Conservation (phyloP, 1,140 invertebrate genomes). For the Drosophila sucinea region DNA sequence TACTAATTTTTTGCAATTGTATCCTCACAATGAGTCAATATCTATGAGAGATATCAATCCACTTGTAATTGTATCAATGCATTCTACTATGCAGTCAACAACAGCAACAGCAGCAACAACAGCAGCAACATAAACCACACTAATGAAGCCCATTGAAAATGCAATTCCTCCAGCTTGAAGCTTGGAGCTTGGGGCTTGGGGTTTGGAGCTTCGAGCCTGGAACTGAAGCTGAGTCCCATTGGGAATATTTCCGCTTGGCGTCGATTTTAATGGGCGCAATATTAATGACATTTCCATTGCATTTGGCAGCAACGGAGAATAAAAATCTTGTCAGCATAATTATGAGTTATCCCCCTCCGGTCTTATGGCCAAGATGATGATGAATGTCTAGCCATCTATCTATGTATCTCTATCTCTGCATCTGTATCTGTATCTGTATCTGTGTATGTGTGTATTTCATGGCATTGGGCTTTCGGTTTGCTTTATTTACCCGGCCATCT, state of each 20-base stretch:
- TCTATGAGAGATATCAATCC: conserved; percentile 29
- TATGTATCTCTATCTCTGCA: no score
- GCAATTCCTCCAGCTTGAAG: conserved; percentile 37
- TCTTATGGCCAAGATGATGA: conserved; percentile 16
- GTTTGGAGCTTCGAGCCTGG: no score
- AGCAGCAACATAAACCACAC: conserved; percentile 74
- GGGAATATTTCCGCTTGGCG: conserved; percentile 68
- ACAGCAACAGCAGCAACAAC: conserved; percentile 1
- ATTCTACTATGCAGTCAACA: not conserved
- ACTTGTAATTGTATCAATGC: conserved; percentile 55
- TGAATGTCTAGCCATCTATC: conserved; percentile 29
- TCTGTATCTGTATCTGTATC: no score
- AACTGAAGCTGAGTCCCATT: conserved; percentile 23
- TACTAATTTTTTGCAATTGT: conserved; percentile 69
- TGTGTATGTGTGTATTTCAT: not conserved
- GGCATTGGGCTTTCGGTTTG: conserved; percentile 11
- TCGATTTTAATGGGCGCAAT: conserved; percentile 80
- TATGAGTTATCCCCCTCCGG: conserved; percentile 34
- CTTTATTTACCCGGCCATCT: conserved; percentile 12
- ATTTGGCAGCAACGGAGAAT: conserved; percentile 39
- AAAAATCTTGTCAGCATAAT: conserved; percentile 78
- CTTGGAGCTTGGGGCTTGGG: no score
- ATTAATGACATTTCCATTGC: conserved; percentile 81
- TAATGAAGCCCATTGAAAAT: conserved; percentile 79
- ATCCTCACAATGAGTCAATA: conserved; percentile 30